Conservation (phyloP, 2,797 vertebrate genomes). For the Caiman crocodilus region DNA sequence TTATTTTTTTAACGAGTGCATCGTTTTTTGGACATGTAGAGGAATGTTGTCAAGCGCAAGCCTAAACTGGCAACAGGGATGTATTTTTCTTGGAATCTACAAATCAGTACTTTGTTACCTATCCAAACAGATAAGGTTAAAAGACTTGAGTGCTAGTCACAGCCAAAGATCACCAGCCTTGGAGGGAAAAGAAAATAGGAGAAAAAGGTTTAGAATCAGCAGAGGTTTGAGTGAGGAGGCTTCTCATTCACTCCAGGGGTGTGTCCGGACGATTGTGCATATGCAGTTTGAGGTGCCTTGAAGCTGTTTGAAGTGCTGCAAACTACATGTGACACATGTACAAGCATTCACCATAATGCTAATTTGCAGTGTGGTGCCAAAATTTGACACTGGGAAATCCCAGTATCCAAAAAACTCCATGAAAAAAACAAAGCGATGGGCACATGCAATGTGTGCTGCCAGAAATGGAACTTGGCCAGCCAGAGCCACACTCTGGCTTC, state of each 20-base stretch:
- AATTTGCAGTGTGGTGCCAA: too few species aligned
- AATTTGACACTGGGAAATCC: too few species aligned
- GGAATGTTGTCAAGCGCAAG: background rate
- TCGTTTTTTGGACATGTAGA: background rate
- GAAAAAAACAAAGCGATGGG: too few species aligned
- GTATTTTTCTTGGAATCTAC: background rate
- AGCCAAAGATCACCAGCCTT: background rate
- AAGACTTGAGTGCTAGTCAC: background rate
- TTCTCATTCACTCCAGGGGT: background rate
- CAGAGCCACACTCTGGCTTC: too few species aligned
- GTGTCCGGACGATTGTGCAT: too few species aligned
- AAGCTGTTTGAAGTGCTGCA: too few species aligned
- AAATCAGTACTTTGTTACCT: background rate
- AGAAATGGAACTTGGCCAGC: too few species aligned
- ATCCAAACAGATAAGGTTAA: background rate
- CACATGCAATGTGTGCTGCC: too few species aligned
- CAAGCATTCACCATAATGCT: too few species aligned
- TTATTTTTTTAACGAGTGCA: background rate
- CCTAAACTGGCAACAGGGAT: background rate
- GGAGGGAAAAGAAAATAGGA: background rate
- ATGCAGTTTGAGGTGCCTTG: too few species aligned
- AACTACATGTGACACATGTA: too few species aligned
- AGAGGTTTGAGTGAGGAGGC: background rate
- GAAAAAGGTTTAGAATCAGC: background rate
- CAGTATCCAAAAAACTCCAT: too few species aligned